phyloP scores from a whole-genome alignment of 2,113 vertebrate species.

The Nothocercus nigrocapillus region DNA sequence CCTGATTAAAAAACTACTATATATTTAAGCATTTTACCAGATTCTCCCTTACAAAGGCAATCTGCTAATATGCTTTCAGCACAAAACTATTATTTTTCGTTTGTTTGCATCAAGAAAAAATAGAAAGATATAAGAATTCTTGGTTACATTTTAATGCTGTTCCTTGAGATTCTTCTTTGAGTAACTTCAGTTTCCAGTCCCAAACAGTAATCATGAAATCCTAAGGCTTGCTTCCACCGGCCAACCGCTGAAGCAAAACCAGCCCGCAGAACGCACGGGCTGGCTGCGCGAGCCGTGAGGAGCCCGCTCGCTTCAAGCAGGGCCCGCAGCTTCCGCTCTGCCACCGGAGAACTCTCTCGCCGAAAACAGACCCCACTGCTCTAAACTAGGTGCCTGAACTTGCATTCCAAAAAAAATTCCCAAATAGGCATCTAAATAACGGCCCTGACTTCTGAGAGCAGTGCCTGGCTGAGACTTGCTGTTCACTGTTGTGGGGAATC shows the following conservation, averaged over 20 bases:
- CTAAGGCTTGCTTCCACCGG: background rate
- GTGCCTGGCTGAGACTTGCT: background rate
- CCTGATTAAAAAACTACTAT: background rate
- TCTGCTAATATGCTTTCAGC: background rate
- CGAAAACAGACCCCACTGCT: background rate
- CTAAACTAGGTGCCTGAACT: background rate
- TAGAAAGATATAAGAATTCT: background rate
- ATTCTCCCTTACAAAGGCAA: background rate
- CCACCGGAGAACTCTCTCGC: background rate
- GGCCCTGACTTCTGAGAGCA: background rate
- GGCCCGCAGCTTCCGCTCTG: background rate
- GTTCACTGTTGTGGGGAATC: conserved; percentile 16
- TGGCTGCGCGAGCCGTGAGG: background rate
- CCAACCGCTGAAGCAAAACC: background rate
- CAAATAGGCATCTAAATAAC: conserved; percentile 53
- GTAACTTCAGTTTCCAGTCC: background rate
- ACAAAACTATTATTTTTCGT: background rate
- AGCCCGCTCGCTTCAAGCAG: background rate
- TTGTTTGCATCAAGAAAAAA: background rate
- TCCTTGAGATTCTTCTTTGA: background rate
- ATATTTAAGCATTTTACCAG: background rate
- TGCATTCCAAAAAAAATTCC: background rate
- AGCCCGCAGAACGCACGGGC: background rate
- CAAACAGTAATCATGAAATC: background rate
- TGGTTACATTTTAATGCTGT: background rate